phyloP scores from a whole-genome alignment of 2,888 invertebrate species.

The Lasioglossum morio region DNA sequence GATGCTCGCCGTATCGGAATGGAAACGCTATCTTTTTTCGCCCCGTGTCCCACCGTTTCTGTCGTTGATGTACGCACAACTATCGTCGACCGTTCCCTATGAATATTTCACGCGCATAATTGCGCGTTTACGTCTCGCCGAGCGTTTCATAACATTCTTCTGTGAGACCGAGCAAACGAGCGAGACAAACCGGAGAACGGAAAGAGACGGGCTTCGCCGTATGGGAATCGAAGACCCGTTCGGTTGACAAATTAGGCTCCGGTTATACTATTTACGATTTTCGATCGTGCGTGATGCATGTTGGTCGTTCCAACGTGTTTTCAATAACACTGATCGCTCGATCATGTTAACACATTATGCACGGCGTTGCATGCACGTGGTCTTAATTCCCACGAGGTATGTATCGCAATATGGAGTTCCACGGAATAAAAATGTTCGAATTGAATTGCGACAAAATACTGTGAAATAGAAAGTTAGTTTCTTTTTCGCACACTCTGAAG shows the following conservation, averaged over 20 bases:
- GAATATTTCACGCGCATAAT: conserved; percentile 39
- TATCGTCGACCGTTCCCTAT: conserved; percentile 10
- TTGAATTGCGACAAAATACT: not conserved
- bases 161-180: not conserved
- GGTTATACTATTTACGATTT: not conserved
- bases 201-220: not conserved
- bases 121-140: conserved; percentile 6
- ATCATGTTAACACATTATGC: not conserved
- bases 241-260: not conserved
- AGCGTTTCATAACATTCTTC: conserved; percentile 30
- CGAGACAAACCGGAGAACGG: conserved; percentile 7
- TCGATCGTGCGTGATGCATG: not conserved
- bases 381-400: not conserved
- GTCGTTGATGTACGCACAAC: not conserved
- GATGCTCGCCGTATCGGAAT: not conserved
- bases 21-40: not conserved
- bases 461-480: not conserved
- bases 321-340: not conserved
- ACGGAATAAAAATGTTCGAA: not conserved
- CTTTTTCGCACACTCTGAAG: no score
- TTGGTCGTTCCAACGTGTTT: not conserved
- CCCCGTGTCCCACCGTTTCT: not conserved
- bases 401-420: not conserved
- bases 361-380: not conserved
- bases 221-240: not conserved